These are phyloP conservation scores for Poeciliopsis infans DNA, from an alignment of 2,797 vertebrate species.

Conservation along the genomic window DNA sequence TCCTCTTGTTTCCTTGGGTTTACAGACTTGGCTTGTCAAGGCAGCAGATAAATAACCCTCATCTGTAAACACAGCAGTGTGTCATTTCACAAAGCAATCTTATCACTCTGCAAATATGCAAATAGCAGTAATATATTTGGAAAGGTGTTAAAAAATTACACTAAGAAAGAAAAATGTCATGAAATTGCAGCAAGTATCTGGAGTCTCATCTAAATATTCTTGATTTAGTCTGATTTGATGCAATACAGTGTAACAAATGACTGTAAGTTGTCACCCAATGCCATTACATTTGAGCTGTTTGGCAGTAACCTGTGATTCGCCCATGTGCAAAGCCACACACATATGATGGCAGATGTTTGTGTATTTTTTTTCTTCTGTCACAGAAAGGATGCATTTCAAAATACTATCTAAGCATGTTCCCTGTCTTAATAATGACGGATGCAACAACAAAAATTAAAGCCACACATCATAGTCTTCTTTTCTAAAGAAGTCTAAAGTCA, in stretches of 20 bases:
- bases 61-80: constrained; percentile 57
- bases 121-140: constrained; percentile 68
- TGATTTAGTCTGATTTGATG: neutral
- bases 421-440: neutral
- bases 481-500: constrained; percentile 22
- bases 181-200: constrained; percentile 39
- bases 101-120: constrained; percentile 67
- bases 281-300: constrained; percentile 3
- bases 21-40: constrained; percentile 44
- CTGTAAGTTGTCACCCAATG: constrained; percentile 8
- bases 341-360: neutral
- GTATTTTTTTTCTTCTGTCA: constrained; percentile 5
- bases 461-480: constrained; percentile 4
- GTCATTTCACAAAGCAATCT: constrained; percentile 59
- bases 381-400: constrained; percentile 23
- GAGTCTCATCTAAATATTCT: constrained; percentile 11
- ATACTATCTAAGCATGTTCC: constrained; percentile 6
- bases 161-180: constrained; percentile 17
- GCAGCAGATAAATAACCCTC: constrained; percentile 45
- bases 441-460: constrained; percentile 6
- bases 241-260: constrained; percentile 1
- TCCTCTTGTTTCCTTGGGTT: constrained; percentile 16
- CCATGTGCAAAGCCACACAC: constrained; percentile 10
- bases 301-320: constrained; percentile 3
- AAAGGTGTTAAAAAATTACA: constrained; percentile 58